phyloP scores from a whole-genome alignment of 2,888 invertebrate genomes.

The Congeria kusceri region DNA sequence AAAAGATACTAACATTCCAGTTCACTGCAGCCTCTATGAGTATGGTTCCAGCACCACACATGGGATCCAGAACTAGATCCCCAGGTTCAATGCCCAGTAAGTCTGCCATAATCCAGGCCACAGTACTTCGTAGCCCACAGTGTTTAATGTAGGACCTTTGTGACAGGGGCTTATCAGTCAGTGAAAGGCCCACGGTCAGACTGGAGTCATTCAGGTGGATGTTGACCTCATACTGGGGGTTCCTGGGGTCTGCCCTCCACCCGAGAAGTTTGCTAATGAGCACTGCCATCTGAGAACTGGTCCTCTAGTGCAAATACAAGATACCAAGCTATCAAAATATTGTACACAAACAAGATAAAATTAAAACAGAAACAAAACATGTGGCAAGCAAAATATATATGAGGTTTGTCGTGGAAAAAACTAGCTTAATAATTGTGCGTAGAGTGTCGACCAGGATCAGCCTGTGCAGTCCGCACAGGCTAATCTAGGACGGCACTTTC shows the following conservation, averaged over 20 bases:
- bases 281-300: constrained; percentile 49
- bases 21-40: constrained; percentile 75
- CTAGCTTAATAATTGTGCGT: too few species aligned
- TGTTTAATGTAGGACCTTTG: constrained; percentile 73
- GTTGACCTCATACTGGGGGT: constrained; percentile 39
- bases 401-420: too few species aligned
- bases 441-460: too few species aligned
- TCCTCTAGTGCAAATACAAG: constrained; percentile 37
- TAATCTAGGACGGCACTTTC: too few species aligned
- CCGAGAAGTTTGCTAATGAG: constrained; percentile 47
- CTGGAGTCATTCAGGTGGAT: constrained; percentile 48
- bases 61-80: constrained; percentile 79
- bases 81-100: constrained; percentile 68
- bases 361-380: too few species aligned
- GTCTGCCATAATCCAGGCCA: constrained; percentile 77
- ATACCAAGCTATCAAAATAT: too few species aligned
- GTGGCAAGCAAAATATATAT: too few species aligned
- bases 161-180: constrained; percentile 74
- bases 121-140: constrained; percentile 68
- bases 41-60: constrained; percentile 81
- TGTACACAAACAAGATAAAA: too few species aligned
- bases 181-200: constrained; percentile 50
- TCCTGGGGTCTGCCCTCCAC: constrained; percentile 42
- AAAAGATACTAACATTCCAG: constrained; percentile 55
- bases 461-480: too few species aligned